Conservation (phyloP, 2,888 invertebrate species). For the Plusia festucae region DNA sequence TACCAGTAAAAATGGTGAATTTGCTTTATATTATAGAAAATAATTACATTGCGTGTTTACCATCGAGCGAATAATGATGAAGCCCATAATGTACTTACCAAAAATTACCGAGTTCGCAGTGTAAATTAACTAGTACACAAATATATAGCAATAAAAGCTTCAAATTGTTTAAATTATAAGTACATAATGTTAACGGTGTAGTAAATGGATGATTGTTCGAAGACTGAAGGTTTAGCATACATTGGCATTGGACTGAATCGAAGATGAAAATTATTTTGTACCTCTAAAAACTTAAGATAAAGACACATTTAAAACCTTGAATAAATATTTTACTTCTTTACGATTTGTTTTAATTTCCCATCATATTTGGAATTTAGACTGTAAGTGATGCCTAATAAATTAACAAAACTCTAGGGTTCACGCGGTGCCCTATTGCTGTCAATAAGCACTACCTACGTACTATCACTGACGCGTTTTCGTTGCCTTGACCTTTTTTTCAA, state of each 20-base stretch:
- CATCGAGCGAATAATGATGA: background rate
- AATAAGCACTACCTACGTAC: too few relatives aligned
- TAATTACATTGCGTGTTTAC: slow-evolving; percentile 9
- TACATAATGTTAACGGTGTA: slow-evolving; percentile 41
- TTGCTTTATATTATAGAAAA: slow-evolving; percentile 23
- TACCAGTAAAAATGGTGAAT: slow-evolving; percentile 20
- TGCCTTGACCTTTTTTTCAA: too few relatives aligned
- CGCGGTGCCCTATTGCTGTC: too few relatives aligned
- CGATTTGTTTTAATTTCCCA: slow-evolving; percentile 34
- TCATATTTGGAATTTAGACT: too few relatives aligned
- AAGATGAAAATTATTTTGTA: slow-evolving; percentile 70
- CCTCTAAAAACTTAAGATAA: slow-evolving; percentile 63
- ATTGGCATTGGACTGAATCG: slow-evolving; percentile 67
- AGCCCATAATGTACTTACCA: background rate
- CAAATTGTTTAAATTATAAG: slow-evolving; percentile 31
- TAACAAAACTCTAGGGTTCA: too few relatives aligned
- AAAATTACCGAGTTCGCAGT: slow-evolving; percentile 18
- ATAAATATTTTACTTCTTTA: slow-evolving; percentile 74
- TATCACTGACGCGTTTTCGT: too few relatives aligned
- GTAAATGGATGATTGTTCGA: slow-evolving; percentile 50
- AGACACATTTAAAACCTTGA: slow-evolving; percentile 78
- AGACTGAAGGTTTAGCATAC: slow-evolving; percentile 65
- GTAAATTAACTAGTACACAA: slow-evolving; percentile 32
- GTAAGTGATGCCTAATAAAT: too few relatives aligned
- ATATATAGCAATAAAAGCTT: slow-evolving; percentile 29